These are phyloP conservation scores for Patagioenas fasciata DNA, from an alignment of 2,113 vertebrate genomes.

Conservation along the genomic window DNA sequence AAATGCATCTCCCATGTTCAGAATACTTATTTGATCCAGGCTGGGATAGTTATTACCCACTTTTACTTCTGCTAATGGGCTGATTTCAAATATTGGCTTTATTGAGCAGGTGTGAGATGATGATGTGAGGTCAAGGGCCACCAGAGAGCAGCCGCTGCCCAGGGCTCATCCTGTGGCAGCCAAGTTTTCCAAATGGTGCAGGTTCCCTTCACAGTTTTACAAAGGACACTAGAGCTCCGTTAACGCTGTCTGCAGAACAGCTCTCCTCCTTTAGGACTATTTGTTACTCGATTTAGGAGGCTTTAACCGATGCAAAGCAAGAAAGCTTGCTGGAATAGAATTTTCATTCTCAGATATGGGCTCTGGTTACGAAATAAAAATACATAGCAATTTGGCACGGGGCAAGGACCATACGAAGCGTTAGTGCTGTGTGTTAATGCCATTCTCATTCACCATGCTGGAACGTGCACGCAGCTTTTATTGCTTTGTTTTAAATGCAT, in stretches of 20 bases:
- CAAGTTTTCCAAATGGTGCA: background rate
- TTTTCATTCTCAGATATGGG: background rate
- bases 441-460: slow-evolving; percentile 13
- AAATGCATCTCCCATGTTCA: background rate
- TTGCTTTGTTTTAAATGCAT: slow-evolving; percentile 22
- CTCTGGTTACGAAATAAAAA: background rate
- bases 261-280: background rate
- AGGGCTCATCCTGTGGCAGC: background rate
- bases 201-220: background rate
- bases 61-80: background rate
- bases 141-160: background rate
- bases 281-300: rapidly evolving
- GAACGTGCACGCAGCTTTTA: background rate
- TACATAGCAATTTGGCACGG: background rate
- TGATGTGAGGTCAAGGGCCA: background rate
- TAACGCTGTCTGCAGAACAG: background rate
- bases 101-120: background rate
- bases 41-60: background rate
- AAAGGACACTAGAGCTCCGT: background rate
- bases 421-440: background rate
- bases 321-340: background rate
- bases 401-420: background rate
- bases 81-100: background rate
- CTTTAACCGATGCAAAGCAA: background rate
- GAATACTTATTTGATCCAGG: background rate